A percentile compares a stretch with the other conserved stretches of the same genome.
Evolutionary conservation across 2,113 vertebrate genomes (phyloP).

Genomic region (Pampusana beccarii): DNA sequence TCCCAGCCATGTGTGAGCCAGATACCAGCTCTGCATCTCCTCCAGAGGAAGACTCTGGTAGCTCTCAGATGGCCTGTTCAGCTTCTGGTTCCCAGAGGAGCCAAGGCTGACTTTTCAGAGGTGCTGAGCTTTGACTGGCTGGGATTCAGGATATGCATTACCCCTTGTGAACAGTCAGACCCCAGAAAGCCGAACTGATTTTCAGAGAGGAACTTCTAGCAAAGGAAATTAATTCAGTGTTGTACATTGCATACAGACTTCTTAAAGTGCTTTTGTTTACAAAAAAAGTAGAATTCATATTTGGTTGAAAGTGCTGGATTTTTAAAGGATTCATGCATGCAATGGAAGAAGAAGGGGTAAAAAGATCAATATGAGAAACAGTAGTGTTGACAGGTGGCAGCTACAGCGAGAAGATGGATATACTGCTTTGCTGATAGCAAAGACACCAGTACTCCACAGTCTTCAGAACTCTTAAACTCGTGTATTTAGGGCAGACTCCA

Average conservation of each 20-base stretch:
- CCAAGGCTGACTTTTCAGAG: not conserved
- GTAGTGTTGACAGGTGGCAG: not conserved
- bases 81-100: not conserved
- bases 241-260: not conserved
- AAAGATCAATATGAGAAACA: not conserved
- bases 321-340: not conserved
- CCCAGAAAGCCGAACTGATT: not conserved
- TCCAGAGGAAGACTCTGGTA: not conserved
- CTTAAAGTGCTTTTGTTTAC: not conserved
- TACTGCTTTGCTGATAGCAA: not conserved
- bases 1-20: conserved; percentile 1
- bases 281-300: not conserved
- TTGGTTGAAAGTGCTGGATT: not conserved
- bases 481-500: not conserved
- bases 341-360: not conserved
- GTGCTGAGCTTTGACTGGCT: conserved; percentile 9
- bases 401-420: not conserved
- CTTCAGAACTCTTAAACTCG: not conserved
- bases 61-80: not conserved
- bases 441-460: not conserved
- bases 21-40: not conserved
- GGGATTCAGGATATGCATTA: not conserved
- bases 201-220: not conserved
- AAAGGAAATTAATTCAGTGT: not conserved
- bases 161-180: not conserved